Base-by-base conservation (phyloP, 2,113 vertebrate species). In the Mus pahari region DNA sequence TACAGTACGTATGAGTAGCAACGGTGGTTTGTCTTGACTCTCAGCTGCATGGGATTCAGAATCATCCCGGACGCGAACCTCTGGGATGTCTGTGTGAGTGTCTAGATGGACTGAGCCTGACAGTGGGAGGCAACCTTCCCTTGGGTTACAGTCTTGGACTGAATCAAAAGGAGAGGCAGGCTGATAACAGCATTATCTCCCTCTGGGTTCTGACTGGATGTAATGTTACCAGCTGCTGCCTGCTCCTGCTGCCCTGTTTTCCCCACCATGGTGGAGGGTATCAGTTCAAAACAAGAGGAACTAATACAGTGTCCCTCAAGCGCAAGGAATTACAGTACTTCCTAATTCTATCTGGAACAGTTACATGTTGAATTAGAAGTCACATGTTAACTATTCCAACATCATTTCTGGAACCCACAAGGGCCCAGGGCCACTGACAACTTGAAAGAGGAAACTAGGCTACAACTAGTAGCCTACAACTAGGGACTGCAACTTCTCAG, bases 321-420 rank as follows among this genome's bases (percentile, higher is more conserved):
- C 26, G 70, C 39, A 77, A 92, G 62, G 22, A 87, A 73, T 24
- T 20, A 22, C 4, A 90, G 71, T 26, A 66, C 2, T 24, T 75
- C 26, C 90, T 86, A 36, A 82, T 90, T 83, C 96, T 90, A n/a
- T 92, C 45, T 71, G 62, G 68, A 95, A 91, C 36, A n/a, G 86
- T 73, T 50, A 73, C 31, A 60, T 66, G 5, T 45, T 81, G 91
- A 92, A 97, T 86, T 33, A 1, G 0, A 83, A 70, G 48, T 82
- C 14, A n/a, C 31, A 3, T 70, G 26, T 83, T n/a, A 90, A 60
- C 33, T 79, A 71, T 81, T 89, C 91, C 48, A 87, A 42, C 79
- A 42, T 75, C 50, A 70, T 50, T 78, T 39, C n/a, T 84, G 39
- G 81, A 2, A 45, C 13, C 78, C 62, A 86, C 6, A 4, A 62